These are phyloP conservation scores for Ennomos fuscantarius DNA, from an alignment of 2,888 invertebrate genomes.

Conservation along the genomic window DNA sequence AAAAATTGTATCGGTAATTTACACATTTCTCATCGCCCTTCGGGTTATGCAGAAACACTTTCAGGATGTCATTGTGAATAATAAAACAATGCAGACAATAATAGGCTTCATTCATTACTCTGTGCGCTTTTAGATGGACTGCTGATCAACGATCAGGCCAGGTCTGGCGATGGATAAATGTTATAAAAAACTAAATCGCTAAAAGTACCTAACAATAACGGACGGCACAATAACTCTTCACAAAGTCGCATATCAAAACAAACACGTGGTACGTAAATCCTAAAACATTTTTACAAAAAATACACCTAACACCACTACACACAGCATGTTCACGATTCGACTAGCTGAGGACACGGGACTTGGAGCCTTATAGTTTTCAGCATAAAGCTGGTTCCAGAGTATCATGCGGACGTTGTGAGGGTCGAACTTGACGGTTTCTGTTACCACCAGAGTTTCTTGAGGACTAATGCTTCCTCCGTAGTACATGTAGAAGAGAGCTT, in stretches of 20 bases:
- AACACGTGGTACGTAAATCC: neutral
- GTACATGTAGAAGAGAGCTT: conserved; percentile 46
- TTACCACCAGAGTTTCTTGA: neutral
- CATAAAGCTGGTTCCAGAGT: conserved; percentile 56
- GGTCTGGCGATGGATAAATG: too few relatives aligned
- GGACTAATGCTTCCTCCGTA: conserved; percentile 46
- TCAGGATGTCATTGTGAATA: too few relatives aligned
- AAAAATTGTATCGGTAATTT: too few relatives aligned
- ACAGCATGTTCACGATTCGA: conserved; percentile 36
- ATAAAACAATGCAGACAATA: too few relatives aligned
- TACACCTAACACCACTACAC: conserved; percentile 44
- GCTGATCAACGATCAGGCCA: too few relatives aligned
- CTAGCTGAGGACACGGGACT: conserved; percentile 44
- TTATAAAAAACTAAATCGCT: neutral
- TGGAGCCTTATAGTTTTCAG: conserved; percentile 54
- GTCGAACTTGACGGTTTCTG: conserved; percentile 41
- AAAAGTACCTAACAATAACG: neutral
- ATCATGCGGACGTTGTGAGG: conserved; percentile 56
- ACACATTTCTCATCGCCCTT: too few relatives aligned
- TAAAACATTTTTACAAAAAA: conserved; percentile 47
- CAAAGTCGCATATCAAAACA: conserved; percentile 15
- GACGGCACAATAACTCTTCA: conserved; percentile 11
- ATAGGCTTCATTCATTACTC: too few relatives aligned
- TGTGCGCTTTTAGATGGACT: too few relatives aligned
- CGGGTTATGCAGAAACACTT: too few relatives aligned